Evolutionary conservation across 2,113 vertebrate species (phyloP), one percentile per base, ranked within the genome.

Genomic region (Carassius auratus): DNA sequence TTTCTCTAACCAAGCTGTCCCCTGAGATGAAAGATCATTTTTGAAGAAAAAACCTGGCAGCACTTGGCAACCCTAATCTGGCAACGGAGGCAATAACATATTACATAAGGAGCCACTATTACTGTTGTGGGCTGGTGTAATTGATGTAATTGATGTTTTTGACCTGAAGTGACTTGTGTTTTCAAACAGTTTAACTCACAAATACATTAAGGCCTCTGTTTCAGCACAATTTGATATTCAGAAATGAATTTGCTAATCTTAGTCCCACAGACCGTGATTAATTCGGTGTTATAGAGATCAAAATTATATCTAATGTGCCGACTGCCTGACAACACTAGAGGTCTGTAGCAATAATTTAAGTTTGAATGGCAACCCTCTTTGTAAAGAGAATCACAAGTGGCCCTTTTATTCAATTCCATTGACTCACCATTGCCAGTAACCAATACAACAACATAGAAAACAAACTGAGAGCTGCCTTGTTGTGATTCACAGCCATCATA

Each of bases 381-480:
- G 21, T 69, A 84, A 73, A 14, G 38, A 21, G 17, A 78, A 45
- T 45, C 21, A 77, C 38, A 83, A 80, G 12, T 68, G 55, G 38
- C 75, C 26, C 26, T n/a, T 69, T 52, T 59, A 84, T 61, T 33
- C 13, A n/a, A 48, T 74, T 74, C 68, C 50, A 79, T 59, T 85
- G 83, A 84, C 73, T 85, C 71, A 42, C 21, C 7, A 42, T 84
- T 68, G 42, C 82, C 86, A 86, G 82, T 88, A 86, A 84, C 71
- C 83, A 81, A 75, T 88, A 86, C 85, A 89, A 62, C 82, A 83
- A 74, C 19, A 33, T 19, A 76, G 85, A 78, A 73, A 86, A 81
- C 85, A 88, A 78, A 50, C 6, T 30, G 50, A 7, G 48, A 78
- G 59, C 74, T 48, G 80, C 59, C 30, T 61, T 84, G 83, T 85